Conservation (phyloP, 2,888 invertebrate genomes). For the Ypsolopha scabrella region DNA sequence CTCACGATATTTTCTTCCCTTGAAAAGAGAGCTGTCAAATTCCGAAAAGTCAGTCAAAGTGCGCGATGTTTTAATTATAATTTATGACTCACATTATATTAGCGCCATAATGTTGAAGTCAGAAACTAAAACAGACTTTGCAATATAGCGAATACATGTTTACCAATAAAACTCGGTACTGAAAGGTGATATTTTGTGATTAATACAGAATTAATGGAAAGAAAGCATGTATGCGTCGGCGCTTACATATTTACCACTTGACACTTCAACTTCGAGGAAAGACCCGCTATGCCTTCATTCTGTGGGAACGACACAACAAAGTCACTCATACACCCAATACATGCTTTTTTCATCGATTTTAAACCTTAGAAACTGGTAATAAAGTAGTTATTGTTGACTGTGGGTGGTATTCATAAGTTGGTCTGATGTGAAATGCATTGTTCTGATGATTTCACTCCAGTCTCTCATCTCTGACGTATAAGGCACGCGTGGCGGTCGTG, state of each 20-base stretch:
- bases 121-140: too few species aligned
- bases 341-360: not conserved
- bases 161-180: not conserved
- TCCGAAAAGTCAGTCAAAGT: too few species aligned
- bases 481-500: not conserved
- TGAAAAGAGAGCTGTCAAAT: too few species aligned
- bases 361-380: not conserved
- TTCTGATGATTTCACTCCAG: constrained; percentile 42
- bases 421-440: constrained; percentile 23
- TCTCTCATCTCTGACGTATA: constrained; percentile 1
- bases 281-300: not conserved
- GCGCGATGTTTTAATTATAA: not conserved
- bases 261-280: not conserved
- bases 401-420: not conserved
- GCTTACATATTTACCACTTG: not conserved
- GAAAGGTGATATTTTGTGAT: not conserved
- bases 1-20: too few species aligned
- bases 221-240: not conserved
- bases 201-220: constrained; percentile 2
- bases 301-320: not conserved
- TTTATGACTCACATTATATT: too few species aligned
- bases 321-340: not conserved
- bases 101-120: too few species aligned
- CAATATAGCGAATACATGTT: not conserved
- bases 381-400: not conserved